Conservation (phyloP, 2,113 vertebrate genomes). For the Acanthochromis polyacanthus region DNA sequence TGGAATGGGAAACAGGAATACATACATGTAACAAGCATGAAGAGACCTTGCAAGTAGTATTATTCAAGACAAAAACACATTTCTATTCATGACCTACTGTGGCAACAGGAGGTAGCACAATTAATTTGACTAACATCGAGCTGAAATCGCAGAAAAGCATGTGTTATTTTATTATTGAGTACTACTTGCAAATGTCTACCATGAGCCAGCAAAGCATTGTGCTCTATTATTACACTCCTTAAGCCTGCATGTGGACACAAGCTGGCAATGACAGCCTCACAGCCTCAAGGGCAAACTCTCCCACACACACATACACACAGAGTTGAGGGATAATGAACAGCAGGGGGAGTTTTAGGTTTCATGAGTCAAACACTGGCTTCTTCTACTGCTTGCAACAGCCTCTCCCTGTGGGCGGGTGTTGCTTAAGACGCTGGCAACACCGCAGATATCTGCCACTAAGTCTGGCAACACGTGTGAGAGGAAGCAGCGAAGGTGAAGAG, state of each 20-base stretch:
- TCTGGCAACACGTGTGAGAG: conserved; percentile 26
- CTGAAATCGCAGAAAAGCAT: conserved; percentile 11
- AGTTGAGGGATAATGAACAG: conserved; percentile 44
- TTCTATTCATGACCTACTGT: background rate
- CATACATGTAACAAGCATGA: conserved; percentile 81
- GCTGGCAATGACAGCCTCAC: conserved; percentile 70
- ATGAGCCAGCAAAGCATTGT: conserved; percentile 74
- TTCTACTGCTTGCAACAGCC: conserved; percentile 27
- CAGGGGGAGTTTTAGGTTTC: conserved; percentile 65
- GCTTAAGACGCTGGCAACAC: conserved; percentile 19
- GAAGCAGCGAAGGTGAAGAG: background rate
- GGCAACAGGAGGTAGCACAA: background rate
- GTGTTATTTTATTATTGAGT: conserved; percentile 22
- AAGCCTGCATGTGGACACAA: conserved; percentile 69
- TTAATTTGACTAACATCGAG: background rate
- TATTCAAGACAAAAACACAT: conserved; percentile 4
- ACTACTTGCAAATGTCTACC: conserved; percentile 83
- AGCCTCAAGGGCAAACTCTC: conserved; percentile 47
- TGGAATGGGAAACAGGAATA: conserved; percentile 80
- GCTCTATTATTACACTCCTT: conserved; percentile 68
- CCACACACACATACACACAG: background rate
- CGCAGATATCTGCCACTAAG: conserved; percentile 19
- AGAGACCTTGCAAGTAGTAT: conserved; percentile 81
- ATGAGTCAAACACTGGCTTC: conserved; percentile 48
- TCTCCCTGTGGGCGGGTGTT: conserved; percentile 15